Conservation (phyloP, 2,113 vertebrate genomes). For the cattle (Bos taurus) region DNA sequence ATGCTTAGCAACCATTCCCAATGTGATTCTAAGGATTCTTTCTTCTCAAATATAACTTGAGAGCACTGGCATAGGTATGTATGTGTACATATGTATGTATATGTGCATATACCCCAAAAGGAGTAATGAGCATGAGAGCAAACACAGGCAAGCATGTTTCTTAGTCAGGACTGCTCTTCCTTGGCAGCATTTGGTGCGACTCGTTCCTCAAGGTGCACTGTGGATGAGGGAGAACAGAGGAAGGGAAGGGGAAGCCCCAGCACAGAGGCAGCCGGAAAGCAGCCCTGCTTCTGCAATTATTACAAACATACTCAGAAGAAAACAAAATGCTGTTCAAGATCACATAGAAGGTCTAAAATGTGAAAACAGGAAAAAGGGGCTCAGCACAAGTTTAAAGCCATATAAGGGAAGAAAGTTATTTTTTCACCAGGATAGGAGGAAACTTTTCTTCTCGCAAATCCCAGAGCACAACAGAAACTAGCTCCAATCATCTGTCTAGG, state of each 20-base stretch:
- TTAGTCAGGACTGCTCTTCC: background rate
- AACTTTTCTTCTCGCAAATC: background rate
- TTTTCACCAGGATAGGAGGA: conserved; percentile 29
- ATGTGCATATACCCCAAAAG: background rate
- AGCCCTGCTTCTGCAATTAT: background rate
- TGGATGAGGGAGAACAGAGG: background rate
- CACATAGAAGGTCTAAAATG: conserved; percentile 29
- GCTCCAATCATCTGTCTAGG: background rate
- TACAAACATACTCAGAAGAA: conserved; percentile 37
- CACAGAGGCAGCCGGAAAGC: background rate
- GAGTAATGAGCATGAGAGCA: background rate
- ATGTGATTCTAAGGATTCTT: background rate
- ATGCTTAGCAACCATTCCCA: background rate
- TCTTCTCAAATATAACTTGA: background rate
- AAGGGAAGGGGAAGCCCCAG: background rate
- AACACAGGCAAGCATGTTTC: background rate
- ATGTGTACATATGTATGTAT: too few species aligned
- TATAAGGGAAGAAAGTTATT: conserved; percentile 58
- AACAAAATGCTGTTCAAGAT: conserved; percentile 42
- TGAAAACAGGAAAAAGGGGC: background rate
- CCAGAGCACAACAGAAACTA: background rate
- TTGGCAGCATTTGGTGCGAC: background rate
- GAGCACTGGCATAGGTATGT: background rate
- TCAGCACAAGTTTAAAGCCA: conserved; percentile 42
- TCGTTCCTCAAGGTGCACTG: background rate